These are phyloP conservation scores for Xyrichtys novacula DNA, from an alignment of 2,797 vertebrate genomes.

Conservation along the genomic window DNA sequence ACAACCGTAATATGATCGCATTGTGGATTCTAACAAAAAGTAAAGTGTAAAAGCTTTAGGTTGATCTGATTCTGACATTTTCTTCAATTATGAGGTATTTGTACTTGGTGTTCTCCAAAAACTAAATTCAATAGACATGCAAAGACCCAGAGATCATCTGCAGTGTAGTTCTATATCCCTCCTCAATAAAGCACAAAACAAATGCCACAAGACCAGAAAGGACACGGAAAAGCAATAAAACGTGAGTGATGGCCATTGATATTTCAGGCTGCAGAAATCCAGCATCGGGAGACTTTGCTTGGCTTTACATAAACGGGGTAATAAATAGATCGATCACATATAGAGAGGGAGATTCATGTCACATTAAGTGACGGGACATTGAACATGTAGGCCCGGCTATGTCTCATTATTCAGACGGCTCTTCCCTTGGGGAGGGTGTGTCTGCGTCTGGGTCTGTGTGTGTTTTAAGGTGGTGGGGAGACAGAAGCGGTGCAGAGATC, in stretches of 20 bases:
- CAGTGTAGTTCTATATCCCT: slow-evolving; percentile 38
- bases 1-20: too few species aligned
- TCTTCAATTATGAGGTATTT: neutral
- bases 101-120: slow-evolving; percentile 13
- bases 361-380: slow-evolving; percentile 75
- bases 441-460: slow-evolving; percentile 14
- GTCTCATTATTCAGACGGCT: slow-evolving; percentile 77
- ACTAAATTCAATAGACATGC: slow-evolving; percentile 25
- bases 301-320: slow-evolving; percentile 85
- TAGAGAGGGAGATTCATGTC: slow-evolving; percentile 76
- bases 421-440: slow-evolving; percentile 34
- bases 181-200: slow-evolving; percentile 49
- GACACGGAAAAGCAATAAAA: slow-evolving; percentile 76
- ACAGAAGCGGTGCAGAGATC: slow-evolving; percentile 14
- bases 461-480: slow-evolving; percentile 3
- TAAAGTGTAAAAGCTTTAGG: too few species aligned
- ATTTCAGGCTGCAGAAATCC: slow-evolving; percentile 74
- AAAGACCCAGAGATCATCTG: slow-evolving; percentile 36
- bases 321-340: slow-evolving; percentile 85
- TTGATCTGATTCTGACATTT: too few species aligned
- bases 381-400: slow-evolving; percentile 66
- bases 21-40: too few species aligned
- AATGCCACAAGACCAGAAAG: slow-evolving; percentile 70
- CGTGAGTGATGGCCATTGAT: slow-evolving; percentile 82
- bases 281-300: slow-evolving; percentile 69